phyloP scores from a whole-genome alignment of 2,797 vertebrate genomes.

The Avahi laniger region DNA sequence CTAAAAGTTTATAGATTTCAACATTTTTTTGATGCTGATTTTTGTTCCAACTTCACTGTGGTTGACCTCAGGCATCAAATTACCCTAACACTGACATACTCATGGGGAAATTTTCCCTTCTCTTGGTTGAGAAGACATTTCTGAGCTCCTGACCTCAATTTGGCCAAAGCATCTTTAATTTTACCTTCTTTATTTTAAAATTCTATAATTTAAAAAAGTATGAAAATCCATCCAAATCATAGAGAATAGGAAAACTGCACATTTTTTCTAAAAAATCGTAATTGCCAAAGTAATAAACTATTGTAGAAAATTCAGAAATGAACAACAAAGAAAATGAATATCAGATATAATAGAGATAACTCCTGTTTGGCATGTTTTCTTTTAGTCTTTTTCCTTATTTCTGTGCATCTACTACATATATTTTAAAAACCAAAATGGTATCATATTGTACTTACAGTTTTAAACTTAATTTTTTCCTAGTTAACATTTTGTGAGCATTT shows the following conservation, averaged over 20 bases:
- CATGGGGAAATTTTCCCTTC: not conserved
- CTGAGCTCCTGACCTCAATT: not conserved
- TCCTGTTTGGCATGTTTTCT: not conserved
- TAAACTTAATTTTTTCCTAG: conserved; percentile 2
- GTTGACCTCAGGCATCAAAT: conserved; percentile 1
- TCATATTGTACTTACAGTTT: not conserved
- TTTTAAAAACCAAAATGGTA: conserved; percentile 30
- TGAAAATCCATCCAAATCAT: not conserved
- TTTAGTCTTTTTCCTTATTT: conserved; percentile 43
- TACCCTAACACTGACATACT: not conserved
- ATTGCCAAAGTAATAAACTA: not conserved
- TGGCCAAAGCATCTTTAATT: not conserved
- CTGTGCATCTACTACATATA: not conserved
- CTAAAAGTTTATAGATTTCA: not conserved
- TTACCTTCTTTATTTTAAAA: conserved; percentile 40
- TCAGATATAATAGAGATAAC: not conserved
- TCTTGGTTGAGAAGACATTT: not conserved
- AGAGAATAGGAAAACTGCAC: not conserved
- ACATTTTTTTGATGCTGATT: not conserved
- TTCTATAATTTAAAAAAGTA: not conserved
- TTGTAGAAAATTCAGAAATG: not conserved
- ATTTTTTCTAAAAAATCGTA: not conserved
- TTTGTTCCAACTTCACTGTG: not conserved
- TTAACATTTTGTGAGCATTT: conserved; percentile 6
- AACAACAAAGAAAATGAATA: conserved; percentile 15